Conservation (phyloP, 2,113 vertebrate species). For the Proteles cristata region DNA sequence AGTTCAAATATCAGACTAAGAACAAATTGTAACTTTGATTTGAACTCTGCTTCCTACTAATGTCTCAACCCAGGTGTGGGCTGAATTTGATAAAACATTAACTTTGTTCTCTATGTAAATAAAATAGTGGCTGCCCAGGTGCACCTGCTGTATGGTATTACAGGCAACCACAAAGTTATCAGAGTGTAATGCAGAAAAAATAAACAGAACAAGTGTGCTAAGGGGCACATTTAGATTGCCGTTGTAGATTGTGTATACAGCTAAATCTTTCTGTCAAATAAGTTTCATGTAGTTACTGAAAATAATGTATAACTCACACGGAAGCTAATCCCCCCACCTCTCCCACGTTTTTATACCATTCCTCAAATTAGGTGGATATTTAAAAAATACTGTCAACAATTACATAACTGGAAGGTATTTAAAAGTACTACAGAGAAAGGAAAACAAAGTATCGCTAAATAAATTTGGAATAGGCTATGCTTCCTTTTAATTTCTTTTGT, state of each 20-base stretch:
- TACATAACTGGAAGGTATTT: slow-evolving; percentile 8
- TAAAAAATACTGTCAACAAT: slow-evolving; percentile 25
- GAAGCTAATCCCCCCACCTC: background rate
- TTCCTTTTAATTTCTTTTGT: slow-evolving; percentile 67
- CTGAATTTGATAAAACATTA: slow-evolving; percentile 88
- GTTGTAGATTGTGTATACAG: background rate
- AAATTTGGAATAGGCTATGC: background rate
- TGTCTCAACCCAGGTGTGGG: slow-evolving; percentile 87
- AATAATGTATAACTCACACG: background rate
- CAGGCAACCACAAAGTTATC: slow-evolving; percentile 81
- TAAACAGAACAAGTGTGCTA: slow-evolving; percentile 71
- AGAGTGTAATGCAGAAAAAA: slow-evolving; percentile 61
- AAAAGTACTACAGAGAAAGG: background rate
- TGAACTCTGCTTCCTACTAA: slow-evolving; percentile 68
- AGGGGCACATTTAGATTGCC: slow-evolving; percentile 49
- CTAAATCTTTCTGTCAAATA: slow-evolving; percentile 44
- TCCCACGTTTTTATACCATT: background rate
- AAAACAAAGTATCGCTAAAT: background rate
- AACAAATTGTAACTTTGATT: background rate
- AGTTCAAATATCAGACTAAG: slow-evolving; percentile 2
- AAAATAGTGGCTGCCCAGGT: slow-evolving; percentile 84
- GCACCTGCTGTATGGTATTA: slow-evolving; percentile 86
- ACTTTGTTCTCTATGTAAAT: slow-evolving; percentile 87
- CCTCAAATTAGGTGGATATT: background rate
- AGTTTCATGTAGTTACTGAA: slow-evolving; percentile 45